Evolutionary conservation across 1,140 invertebrate species (phyloP), one percentile per base, ranked within the genome.

Genomic region (Pararge aegeria): DNA sequence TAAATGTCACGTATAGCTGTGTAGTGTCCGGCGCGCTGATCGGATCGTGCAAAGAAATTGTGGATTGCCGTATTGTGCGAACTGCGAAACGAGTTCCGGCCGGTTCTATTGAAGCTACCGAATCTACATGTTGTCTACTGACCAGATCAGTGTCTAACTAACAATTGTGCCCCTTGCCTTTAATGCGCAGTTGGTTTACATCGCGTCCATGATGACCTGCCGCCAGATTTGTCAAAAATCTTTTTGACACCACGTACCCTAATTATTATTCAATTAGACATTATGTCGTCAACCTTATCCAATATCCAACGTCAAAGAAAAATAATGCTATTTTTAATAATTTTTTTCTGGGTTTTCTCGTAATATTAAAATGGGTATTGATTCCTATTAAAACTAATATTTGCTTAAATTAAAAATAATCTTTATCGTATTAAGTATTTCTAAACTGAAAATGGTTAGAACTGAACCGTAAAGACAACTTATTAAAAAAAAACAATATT

Each of bases 1-100:
- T 83, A 75, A 78, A 80, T 82, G 70, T 80, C 71, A 81, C 70
- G 61, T 49, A 68, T 72, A 55, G 63, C 72, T 63, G 73, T 80
- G 77, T 79, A 71, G 76, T 83, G 75, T 70, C 60, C 30, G 30
- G 1, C 68, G 63, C 64, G 70, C 61, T 75, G 74, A 79, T 80
- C 75, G 57, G 70, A 83, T 78, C 71, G 68, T 62, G 70, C 66
- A 69, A 77, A 78, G 74, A 73, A 78, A 77, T 78, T 74, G 71
- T 75, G 64, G 61, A 67, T 76, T 75, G 66, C 70, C 55, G 71
- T 69, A 73, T 73, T 74, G 74, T 82, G 78, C 73, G 58, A 66
- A 55, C 42, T 56, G 60, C 60, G 56, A 78, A 86, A 83, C 81
- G 73, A 66, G 78, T 83, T 83, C 70, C 60, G 64, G 76, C 52